phyloP scores from a whole-genome alignment of 2,113 vertebrate genomes.

The Caretta caretta region DNA sequence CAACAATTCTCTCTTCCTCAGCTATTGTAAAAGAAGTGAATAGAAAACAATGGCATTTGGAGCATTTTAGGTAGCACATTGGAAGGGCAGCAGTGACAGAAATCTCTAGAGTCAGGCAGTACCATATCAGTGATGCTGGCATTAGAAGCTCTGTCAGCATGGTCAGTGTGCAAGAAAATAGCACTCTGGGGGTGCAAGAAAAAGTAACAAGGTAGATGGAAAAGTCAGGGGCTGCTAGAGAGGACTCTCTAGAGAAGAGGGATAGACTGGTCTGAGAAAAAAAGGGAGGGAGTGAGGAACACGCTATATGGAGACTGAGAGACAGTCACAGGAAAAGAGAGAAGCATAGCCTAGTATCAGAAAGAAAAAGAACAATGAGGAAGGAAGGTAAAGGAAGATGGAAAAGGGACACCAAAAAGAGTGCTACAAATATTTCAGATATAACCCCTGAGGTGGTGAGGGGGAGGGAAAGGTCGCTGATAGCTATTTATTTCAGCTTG shows the following conservation, averaged over 20 bases:
- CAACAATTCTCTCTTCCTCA: neutral
- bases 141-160: neutral
- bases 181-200: neutral
- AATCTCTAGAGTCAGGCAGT: neutral
- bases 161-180: neutral
- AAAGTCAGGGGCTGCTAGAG: neutral
- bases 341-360: neutral
- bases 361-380: neutral
- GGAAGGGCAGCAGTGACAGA: neutral
- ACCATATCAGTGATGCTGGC: neutral
- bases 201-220: neutral
- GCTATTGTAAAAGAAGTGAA: neutral
- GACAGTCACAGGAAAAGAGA: neutral
- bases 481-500: neutral
- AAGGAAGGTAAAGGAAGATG: neutral
- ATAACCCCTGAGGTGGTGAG: neutral
- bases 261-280: neutral
- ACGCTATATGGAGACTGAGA: neutral
- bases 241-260: rapidly evolving
- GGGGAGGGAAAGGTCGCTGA: neutral
- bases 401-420: too few relatives aligned
- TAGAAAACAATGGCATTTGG: neutral
- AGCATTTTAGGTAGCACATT: neutral
- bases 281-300: neutral
- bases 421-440: neutral